Conservation (phyloP, 1,140 invertebrate genomes). For the Ganaspis sp. region DNA sequence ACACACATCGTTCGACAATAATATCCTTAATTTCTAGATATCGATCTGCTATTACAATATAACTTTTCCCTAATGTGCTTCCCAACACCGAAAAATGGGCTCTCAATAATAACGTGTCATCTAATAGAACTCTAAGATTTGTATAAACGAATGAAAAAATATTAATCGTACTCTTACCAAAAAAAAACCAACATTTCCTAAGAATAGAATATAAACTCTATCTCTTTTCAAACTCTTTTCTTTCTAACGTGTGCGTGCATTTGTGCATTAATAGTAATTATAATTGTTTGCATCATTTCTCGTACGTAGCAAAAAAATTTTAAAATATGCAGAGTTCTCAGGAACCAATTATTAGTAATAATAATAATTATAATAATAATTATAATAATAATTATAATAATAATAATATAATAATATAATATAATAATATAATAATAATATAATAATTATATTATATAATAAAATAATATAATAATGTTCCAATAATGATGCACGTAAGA, state of each 20-base stretch:
- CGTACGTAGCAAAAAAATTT: slow-evolving; percentile 57
- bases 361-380: slow-evolving; percentile 53
- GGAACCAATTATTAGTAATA: slow-evolving; percentile 57
- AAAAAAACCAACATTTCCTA: slow-evolving; percentile 28
- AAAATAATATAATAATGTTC: slow-evolving; percentile 42
- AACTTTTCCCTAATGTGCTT: slow-evolving; percentile 55
- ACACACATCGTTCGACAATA: slow-evolving; percentile 35
- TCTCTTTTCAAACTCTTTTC: slow-evolving; percentile 43
- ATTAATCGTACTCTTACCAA: slow-evolving; percentile 41
- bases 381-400: slow-evolving; percentile 66
- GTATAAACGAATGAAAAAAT: slow-evolving; percentile 46
- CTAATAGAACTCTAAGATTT: slow-evolving; percentile 39
- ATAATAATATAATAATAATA: slow-evolving; percentile 1
- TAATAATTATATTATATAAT: slow-evolving; percentile 6
- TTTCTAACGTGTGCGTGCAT: slow-evolving; percentile 53
- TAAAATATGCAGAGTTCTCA: slow-evolving; percentile 41
- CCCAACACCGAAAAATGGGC: slow-evolving; percentile 64
- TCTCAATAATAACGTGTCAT: slow-evolving; percentile 41
- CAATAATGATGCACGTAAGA: slow-evolving; percentile 57
- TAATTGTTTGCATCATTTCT: slow-evolving; percentile 42
- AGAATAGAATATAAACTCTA: slow-evolving; percentile 40
- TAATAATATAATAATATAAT: slow-evolving; percentile 34
- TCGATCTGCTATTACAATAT: slow-evolving; percentile 42
- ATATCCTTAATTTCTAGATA: slow-evolving; percentile 16
- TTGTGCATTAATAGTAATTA: slow-evolving; percentile 46